A percentile compares a stretch with the other conserved stretches of the same genome.
phyloP scores from a whole-genome alignment of 2,797 vertebrate genomes.

The Neostethus bicornis region DNA sequence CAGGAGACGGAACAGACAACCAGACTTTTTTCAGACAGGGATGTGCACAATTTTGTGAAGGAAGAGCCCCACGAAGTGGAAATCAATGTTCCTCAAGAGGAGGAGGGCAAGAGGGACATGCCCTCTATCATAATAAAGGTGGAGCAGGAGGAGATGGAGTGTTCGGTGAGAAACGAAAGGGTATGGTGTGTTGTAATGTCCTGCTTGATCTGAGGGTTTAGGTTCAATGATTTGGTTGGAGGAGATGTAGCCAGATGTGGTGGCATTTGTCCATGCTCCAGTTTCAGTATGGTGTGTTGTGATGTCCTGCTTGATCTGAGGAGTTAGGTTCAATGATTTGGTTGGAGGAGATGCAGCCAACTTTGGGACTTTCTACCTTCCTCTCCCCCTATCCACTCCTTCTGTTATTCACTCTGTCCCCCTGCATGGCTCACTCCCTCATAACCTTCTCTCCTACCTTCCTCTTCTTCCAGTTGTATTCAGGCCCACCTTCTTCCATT shows the following conservation, averaged over 20 bases:
- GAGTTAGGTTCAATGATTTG: too few species aligned
- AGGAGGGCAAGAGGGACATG: conserved; percentile 64
- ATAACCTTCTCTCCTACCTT: conserved; percentile 21
- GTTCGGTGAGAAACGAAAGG: conserved; percentile 74
- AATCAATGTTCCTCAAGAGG: conserved; percentile 19
- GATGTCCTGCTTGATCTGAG: too few species aligned
- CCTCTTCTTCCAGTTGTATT: conserved; percentile 5
- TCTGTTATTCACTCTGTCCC: conserved; percentile 9
- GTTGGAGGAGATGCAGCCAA: too few species aligned
- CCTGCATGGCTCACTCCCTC: conserved; percentile 14
- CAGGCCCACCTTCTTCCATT: conserved; percentile 20
- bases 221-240: conserved; percentile 23
- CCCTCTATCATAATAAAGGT: conserved; percentile 82
- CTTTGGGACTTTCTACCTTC: conserved; percentile 27
- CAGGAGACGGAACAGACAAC: conserved; percentile 41
- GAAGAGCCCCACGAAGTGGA: conserved; percentile 64
- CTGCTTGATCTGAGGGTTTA: too few species aligned
- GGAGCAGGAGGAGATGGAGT: conserved; percentile 82
- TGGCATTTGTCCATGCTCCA: neutral
- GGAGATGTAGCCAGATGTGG: conserved; percentile 16
- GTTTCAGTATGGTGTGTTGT: too few species aligned
- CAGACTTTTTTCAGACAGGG: conserved; percentile 33
- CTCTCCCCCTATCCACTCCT: conserved; percentile 20
- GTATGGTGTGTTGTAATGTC: too few species aligned
- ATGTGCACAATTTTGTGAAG: conserved; percentile 54